Evolutionary conservation across 2,888 invertebrate genomes (phyloP).

Genomic region (Elmis aenea): DNA sequence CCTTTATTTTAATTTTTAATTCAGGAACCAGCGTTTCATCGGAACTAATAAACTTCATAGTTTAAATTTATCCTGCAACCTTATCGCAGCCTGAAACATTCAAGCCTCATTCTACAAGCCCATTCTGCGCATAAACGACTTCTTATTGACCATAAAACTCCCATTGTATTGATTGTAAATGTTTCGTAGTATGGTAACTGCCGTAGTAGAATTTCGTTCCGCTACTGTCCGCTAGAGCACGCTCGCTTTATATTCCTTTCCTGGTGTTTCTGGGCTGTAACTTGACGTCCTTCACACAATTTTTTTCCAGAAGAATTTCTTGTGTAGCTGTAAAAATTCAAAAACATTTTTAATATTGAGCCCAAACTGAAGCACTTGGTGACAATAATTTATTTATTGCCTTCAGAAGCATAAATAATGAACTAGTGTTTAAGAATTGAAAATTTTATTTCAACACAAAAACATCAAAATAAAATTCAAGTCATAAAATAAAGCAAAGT

Average conservation of each 20-base stretch:
- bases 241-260: constrained; percentile 13
- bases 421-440: no score
- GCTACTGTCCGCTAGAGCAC: constrained; percentile 33
- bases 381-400: no score
- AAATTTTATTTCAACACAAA: not conserved
- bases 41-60: no score
- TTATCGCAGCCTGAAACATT: constrained; percentile 40
- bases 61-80: constrained; percentile 26
- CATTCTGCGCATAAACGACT: constrained; percentile 37
- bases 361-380: no score
- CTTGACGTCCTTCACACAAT: not conserved
- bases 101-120: constrained; percentile 43
- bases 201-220: constrained; percentile 23
- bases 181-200: constrained; percentile 34
- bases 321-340: no score
- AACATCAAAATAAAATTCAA: not conserved
- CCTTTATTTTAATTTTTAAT: no score
- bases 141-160: constrained; percentile 48
- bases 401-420: no score
- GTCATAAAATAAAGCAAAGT: no score
- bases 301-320: not conserved
- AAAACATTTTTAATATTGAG: no score
- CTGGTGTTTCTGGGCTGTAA: no score
- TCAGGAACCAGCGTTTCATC: no score
- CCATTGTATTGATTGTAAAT: constrained; percentile 49